Evolutionary conservation across 2,113 vertebrate genomes (phyloP).

Genomic region (Hemiscyllium ocellatum): DNA sequence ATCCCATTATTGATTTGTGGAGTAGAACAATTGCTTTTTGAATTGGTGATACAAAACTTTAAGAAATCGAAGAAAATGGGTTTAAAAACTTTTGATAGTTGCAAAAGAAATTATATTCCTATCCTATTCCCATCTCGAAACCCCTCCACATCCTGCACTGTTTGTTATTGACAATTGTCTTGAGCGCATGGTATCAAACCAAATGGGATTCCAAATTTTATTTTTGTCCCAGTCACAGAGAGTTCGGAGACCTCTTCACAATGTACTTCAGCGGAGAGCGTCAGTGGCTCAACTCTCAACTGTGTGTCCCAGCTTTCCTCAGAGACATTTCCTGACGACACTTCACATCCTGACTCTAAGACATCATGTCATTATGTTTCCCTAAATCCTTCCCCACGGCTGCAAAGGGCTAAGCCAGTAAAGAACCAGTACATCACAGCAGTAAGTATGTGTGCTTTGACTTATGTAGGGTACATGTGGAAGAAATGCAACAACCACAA

Average conservation of each 20-base stretch:
- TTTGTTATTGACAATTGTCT: background rate
- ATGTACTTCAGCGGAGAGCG: slow-evolving; percentile 58
- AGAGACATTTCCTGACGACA: slow-evolving; percentile 52
- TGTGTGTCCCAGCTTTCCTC: slow-evolving; percentile 44
- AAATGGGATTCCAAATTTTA: background rate
- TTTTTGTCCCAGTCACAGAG: slow-evolving; percentile 52
- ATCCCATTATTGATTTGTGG: background rate
- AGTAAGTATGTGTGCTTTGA: slow-evolving; percentile 49
- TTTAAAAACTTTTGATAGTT: background rate
- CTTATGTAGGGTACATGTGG: background rate
- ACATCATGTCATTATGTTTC: slow-evolving; percentile 47
- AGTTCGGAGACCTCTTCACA: slow-evolving; percentile 62
- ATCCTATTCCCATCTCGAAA: background rate
- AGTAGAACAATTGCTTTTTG: background rate
- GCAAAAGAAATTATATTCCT: background rate
- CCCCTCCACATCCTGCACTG: background rate
- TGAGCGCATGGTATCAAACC: background rate
- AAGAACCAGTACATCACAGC: slow-evolving; percentile 58
- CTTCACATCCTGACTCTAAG: slow-evolving; percentile 49
- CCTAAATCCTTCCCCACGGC: slow-evolving; percentile 52
- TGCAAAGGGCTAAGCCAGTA: slow-evolving; percentile 49
- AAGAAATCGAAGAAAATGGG: background rate
- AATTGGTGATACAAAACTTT: background rate
- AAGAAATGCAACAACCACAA: background rate
- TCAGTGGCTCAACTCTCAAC: slow-evolving; percentile 47